Evolutionary conservation across 2,888 invertebrate species (phyloP), one percentile per base, ranked within the genome.

Genomic region (Operophtera brumata): DNA sequence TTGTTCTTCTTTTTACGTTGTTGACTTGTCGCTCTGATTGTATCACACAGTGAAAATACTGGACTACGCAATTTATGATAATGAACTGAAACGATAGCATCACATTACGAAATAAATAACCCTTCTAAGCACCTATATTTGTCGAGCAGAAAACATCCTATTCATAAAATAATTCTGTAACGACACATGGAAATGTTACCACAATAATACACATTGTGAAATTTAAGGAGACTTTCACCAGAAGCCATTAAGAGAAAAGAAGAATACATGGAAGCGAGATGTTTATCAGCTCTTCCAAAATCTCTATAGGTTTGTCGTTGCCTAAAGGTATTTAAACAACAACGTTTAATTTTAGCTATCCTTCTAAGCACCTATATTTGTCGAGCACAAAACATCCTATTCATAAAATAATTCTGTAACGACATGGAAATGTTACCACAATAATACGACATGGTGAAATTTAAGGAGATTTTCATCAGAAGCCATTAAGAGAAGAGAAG

Each of bases 1-100:
- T 72, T 68, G 61, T 61, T 68, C 70, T 73, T 70, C 61, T 73
- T 73, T 71, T 73, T 69, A 69, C 61, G 57, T 64, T 67, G 65
- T 60, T 64, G 58, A 62, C 60, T 47, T 12, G n/a, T n/a, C n/a
- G n/a, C n/a, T 28, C 41, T 48, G 58, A 61, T 58, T 60, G 59
- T 65, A 64, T 59, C 57, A 63, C 57, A 63, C 62, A 70, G 69
- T 68, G 66, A 70, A 74, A 73, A 73, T 69, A 67, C 58, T 64
- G 60, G 55, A 54, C 55, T 61, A 54, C 52, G 60, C 66, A 59
- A 61, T 61, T 65, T 62, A 66, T 55, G 60, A 65, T 67, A 47
- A 61, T 59, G 54, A 63, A n/a, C 61, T 56, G 26, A 52, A 59
- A 54, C 42, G 50, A 61, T 65, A 66, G 59, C 55, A 62, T 65